phyloP scores from a whole-genome alignment of 1,140 invertebrate genomes.

The Polyergus mexicanus region DNA sequence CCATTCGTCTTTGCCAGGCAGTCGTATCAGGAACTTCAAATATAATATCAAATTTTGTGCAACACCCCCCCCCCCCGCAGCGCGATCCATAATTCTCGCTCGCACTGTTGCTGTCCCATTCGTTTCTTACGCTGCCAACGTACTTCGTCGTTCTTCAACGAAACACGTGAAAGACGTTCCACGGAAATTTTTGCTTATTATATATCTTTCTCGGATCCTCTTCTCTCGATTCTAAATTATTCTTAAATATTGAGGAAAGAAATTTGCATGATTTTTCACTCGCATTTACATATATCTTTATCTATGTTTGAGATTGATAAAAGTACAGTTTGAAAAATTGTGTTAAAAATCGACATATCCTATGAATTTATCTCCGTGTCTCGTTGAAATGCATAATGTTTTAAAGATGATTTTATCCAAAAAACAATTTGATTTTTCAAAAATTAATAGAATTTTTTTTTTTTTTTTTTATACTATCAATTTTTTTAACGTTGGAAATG shows the following conservation, averaged over 20 bases:
- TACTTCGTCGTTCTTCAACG: not conserved
- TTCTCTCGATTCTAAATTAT: not conserved
- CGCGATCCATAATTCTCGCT: constrained; percentile 42
- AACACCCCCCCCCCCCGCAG: not conserved
- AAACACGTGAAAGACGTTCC: constrained; percentile 18
- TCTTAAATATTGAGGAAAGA: not conserved
- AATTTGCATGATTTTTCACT: constrained; percentile 5
- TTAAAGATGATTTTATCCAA: not conserved
- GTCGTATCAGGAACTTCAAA: not conserved
- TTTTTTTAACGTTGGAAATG: constrained; percentile 11
- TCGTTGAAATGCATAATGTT: not conserved
- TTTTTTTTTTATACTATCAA: constrained; percentile 9
- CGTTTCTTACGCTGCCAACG: constrained; percentile 29
- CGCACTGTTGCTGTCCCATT: constrained; percentile 36
- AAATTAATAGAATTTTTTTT: not conserved
- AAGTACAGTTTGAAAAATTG: not conserved
- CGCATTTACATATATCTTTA: not conserved
- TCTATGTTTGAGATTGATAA: not conserved
- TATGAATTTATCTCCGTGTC: not conserved
- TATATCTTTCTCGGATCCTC: not conserved
- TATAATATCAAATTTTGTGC: constrained; percentile 54
- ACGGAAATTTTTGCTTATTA: not conserved
- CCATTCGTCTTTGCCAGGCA: constrained; percentile 55
- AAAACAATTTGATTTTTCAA: not conserved
- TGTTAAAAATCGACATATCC: not conserved